Evolutionary conservation across 1,140 invertebrate genomes (phyloP), one percentile per base, ranked within the genome.

Genomic region (Drosophila baimaii): DNA sequence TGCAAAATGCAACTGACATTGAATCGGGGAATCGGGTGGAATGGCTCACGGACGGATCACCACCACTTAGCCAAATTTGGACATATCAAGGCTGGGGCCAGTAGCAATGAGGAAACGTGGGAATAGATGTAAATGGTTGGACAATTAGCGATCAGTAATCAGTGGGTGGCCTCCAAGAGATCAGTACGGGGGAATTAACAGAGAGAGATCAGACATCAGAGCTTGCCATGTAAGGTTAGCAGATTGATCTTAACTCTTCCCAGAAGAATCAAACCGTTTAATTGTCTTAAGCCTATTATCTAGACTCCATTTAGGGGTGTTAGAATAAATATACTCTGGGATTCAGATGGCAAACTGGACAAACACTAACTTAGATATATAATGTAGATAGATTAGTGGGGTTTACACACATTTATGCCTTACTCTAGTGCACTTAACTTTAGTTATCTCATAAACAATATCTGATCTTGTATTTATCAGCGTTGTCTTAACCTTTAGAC

Each of bases 1-100:
- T 39, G 63, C 46, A 69, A 70, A 39, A 61, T 70, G 23, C 46
- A 65, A 35, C 29, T 79, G 79, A 57, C 64, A 74, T 75, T 73
- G 66, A 35, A 25, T 31, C n/a, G n/a, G n/a, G 55, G 29, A 21
- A 23, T 27, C 62, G 23, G n/a, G 9, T 27, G 19, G 19, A 47
- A 29, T 29, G 33, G 27, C 25, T 33, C 19, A 17, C 27, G 54
- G 44, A 58, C 31, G 51, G 7, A 27, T 52, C 44, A 55, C 39
- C 31, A 17, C 15, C 47, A 37, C 7, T 21, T 41, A 33, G 13
- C 52, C 65, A 59, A 70, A 54, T 54, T 54, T 23, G 51, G 51
- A 35, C 8, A 29, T 23, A 35, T 10, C 65, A 71, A 70, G 39
- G 25, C 27, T 57, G 46, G 23, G 35, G 10, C 44, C n/a, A n/a